These are phyloP conservation scores for Chaunax sp. DNA, from an alignment of 2,797 vertebrate species.

Conservation along the genomic window DNA sequence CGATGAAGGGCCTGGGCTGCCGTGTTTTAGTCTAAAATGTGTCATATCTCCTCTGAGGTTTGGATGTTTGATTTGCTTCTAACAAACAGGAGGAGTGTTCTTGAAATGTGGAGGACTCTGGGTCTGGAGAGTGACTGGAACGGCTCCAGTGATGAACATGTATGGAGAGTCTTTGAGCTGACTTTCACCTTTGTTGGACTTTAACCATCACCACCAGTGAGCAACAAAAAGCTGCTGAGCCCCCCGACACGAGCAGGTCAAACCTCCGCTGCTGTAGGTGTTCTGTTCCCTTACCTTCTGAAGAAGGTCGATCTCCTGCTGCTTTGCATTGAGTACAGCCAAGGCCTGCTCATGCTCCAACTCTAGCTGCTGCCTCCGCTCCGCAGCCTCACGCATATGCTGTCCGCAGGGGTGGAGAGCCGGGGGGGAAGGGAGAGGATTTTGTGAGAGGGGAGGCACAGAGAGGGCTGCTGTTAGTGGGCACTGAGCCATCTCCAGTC, in stretches of 20 bases:
- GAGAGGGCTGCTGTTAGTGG: slow-evolving; percentile 76
- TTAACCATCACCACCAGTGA: not conserved
- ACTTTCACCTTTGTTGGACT: no score
- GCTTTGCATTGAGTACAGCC: slow-evolving; percentile 97
- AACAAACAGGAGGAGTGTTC: slow-evolving; percentile 53
- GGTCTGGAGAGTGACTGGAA: no score
- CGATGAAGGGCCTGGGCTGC: slow-evolving; percentile 49
- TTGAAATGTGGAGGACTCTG: slow-evolving; percentile 49
- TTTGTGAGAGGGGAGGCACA: slow-evolving; percentile 47
- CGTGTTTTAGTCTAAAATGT: slow-evolving; percentile 56
- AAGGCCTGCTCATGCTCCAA: slow-evolving; percentile 99
- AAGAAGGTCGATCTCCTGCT: slow-evolving; percentile 98
- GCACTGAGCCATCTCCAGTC: slow-evolving; percentile 62
- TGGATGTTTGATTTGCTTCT: slow-evolving; percentile 50
- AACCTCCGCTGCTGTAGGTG: slow-evolving; percentile 30
- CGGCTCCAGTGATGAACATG: no score
- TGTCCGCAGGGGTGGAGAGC: slow-evolving; percentile 76
- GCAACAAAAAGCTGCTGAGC: slow-evolving; percentile 60
- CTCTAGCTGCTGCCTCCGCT: slow-evolving; percentile 98
- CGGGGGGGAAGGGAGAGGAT: slow-evolving; percentile 43
- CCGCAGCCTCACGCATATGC: slow-evolving; percentile 99
- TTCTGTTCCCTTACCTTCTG: slow-evolving; percentile 89
- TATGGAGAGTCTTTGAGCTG: not conserved
- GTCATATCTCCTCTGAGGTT: slow-evolving; percentile 62
- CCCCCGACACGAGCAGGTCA: slow-evolving; percentile 19